Percentiles rank a stretch among this genome's conserved stretches.
Evolutionary conservation across 2,113 vertebrate genomes (phyloP).

Genomic region (Parus major): DNA sequence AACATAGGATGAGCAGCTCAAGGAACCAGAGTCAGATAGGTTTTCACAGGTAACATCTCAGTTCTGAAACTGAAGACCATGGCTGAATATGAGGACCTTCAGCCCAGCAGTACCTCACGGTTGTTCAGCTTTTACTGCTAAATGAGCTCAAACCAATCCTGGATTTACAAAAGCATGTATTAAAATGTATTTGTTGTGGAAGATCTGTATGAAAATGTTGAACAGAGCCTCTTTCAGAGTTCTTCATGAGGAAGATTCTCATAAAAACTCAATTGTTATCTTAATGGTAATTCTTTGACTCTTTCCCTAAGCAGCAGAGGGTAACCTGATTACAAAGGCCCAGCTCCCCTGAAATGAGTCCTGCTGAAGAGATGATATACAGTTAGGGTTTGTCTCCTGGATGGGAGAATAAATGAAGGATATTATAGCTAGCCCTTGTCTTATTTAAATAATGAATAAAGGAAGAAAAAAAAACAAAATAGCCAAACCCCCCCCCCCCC

Average conservation of each 20-base stretch:
- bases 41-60: background rate
- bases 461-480: too few relatives aligned
- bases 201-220: background rate
- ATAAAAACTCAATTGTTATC: background rate
- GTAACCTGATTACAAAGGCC: background rate
- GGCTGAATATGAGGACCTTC: background rate
- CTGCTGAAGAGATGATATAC: background rate
- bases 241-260: background rate
- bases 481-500: too few relatives aligned
- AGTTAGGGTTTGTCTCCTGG: background rate
- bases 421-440: background rate
- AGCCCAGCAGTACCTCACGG: fast-evolving
- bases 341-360: background rate
- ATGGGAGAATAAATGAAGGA: background rate
- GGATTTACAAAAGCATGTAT: background rate
- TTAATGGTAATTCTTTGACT: background rate
- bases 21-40: background rate
- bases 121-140: background rate
- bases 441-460: background rate
- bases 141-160: background rate
- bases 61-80: background rate
- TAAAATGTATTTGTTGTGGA: background rate
- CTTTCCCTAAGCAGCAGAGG: background rate
- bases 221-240: background rate
- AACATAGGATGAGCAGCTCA: background rate